Evolutionary conservation across 1,140 invertebrate species (phyloP), one percentile per base, ranked within the genome.

Genomic region (Caenorhabditis latens): DNA sequence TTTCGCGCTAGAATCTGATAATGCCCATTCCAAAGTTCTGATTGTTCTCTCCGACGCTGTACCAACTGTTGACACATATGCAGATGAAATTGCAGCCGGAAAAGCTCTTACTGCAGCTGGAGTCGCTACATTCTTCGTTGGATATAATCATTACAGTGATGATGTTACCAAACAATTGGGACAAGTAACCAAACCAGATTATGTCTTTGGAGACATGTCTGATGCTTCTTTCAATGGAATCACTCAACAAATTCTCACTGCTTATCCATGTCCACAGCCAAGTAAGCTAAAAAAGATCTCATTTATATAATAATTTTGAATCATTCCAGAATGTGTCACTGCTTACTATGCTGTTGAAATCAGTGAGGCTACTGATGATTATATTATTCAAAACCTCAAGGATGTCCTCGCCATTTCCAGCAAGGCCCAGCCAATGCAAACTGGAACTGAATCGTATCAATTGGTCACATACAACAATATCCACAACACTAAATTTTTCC

Each of bases 321-420:
- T 53, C 19, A 32, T 79, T 48, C 53, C 21, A 79, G 71, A 79
- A 53, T 79, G 71, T 50, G 71, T 79, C 46, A 79, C 71, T 24
- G 71, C 71, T 4, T 79, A 50, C 71, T 79, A 50, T 46, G 71
- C 71, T 19, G n/a, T 79, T 24, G 71, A 79, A 79, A 43, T 79
- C 71, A 50, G 46, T 79, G 71, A 79, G 42, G 43, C 71, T 7
- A 79, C 71, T 21, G 71, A 79, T 24, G 43, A 48, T 21, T 53
- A 79, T 50, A 46, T 79, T 48, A 46, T 79, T 11, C 46, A 79
- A 5, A 79, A 79, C 19, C 71, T 79, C 5, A n/a, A 79, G 11
- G 71, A 79, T 50, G n/a, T 79, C 4, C 71, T 79, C 9, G n/a
- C 13, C 16, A 79, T 79, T 79, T 40, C 71, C n/a, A 50, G 1